Evolutionary conservation across 2,113 vertebrate genomes (phyloP), one percentile per base, ranked within the genome.

Genomic region (Phoxinus phoxinus): DNA sequence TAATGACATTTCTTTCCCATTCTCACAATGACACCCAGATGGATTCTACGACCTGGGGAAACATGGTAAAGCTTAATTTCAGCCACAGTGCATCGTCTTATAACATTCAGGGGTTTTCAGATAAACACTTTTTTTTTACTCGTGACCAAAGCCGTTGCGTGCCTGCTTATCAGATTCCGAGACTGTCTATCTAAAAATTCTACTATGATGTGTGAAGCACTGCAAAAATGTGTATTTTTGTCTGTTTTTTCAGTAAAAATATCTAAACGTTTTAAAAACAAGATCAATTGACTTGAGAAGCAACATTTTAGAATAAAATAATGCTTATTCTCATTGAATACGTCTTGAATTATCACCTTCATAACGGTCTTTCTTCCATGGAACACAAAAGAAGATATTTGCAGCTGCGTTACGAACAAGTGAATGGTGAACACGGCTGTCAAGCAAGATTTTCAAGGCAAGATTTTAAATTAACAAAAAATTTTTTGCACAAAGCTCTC

Each of bases 111-210:
- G 76, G 75, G 46, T 12, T 81, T 86, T 61, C 15, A 35, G 10
- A 41, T 15, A 27, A 32, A 21, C 17, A 65, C 59, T 65, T 81
- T 61, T 53, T 44, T 44, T 44, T 48, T 37, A 82, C 72, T 25
- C 17, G 27, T 59, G 72, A 72, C 32, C 63, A 71, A 56, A 61
- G 27, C 27, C 58, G 72, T 56, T 71, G 67, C 53, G 67, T 56
- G 25, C 74, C 76, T 87, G 76, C 56, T 59, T 76, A 90, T 75
- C 92, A 89, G 92, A 90, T 92, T 92, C 92, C 89, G 48, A 87
- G 53, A 81, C 92, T 94, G 92, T 92, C 80, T 84, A 76, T 88
- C 93, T 94, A 94, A 88, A 75, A 89, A 91, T 87, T 91, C 94
- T 95, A 94, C 90, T 73, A 84, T 93, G 87, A 91, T 93, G 92